Evolutionary conservation across 2,797 vertebrate species (phyloP).

Genomic region (Acipenser transmontanus): DNA sequence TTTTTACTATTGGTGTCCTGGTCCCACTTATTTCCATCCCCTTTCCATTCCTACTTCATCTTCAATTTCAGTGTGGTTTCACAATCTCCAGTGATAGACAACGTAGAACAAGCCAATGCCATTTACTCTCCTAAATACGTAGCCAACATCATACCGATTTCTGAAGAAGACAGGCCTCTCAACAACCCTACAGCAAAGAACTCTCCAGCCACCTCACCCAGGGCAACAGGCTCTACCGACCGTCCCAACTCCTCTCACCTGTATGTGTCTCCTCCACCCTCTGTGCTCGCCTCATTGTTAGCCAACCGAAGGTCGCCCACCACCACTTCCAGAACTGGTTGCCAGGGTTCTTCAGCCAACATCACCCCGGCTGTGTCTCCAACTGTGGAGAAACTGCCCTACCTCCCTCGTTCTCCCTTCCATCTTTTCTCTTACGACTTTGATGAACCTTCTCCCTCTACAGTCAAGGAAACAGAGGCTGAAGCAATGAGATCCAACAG

Average conservation of each 20-base stretch:
- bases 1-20: conserved; percentile 12
- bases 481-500: conserved; percentile 62
- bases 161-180: conserved; percentile 51
- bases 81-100: conserved; percentile 34
- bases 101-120: conserved; percentile 48
- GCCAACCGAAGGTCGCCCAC: conserved; percentile 29
- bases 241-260: conserved; percentile 19
- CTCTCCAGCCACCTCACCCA: conserved; percentile 29
- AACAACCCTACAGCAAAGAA: conserved; percentile 42
- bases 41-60: conserved; percentile 16
- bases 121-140: conserved; percentile 62
- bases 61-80: conserved; percentile 39
- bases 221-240: conserved; percentile 48
- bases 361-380: conserved; percentile 51
- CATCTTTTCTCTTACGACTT: conserved; percentile 64
- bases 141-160: conserved; percentile 51
- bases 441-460: conserved; percentile 48
- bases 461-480: conserved; percentile 54
- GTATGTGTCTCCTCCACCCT: conserved; percentile 17
- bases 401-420: conserved; percentile 56
- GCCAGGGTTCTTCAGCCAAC: conserved; percentile 46
- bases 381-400: conserved; percentile 53
- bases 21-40: conserved; percentile 20
- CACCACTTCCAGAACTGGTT: conserved; percentile 15
- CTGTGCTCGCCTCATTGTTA: conserved; percentile 12